phyloP scores from a whole-genome alignment of 2,797 vertebrate species.

The Sphaeramia orbicularis region DNA sequence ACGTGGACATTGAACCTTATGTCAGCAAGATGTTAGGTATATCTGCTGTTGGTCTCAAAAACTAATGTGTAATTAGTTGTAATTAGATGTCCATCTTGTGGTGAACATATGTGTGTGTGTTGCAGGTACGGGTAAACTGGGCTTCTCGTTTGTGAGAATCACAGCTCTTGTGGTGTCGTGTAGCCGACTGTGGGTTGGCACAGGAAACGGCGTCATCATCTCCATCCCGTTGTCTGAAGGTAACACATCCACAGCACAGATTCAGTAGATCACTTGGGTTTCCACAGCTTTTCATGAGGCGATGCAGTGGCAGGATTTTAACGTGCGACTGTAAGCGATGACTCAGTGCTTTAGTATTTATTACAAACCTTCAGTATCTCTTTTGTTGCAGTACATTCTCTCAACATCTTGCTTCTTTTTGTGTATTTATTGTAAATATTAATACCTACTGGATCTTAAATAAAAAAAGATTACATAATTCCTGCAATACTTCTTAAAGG shows the following conservation, averaged over 20 bases:
- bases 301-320: neutral
- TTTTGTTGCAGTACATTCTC: neutral
- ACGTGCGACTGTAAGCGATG: no score
- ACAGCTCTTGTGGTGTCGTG: constrained; percentile 96
- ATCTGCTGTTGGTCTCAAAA: no score
- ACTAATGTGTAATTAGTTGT: no score
- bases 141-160: constrained; percentile 98
- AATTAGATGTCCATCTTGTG: no score
- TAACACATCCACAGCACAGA: constrained; percentile 50
- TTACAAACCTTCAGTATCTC: neutral
- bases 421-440: neutral
- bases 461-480: no score
- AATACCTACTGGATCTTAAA: no score
- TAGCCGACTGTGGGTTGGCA: constrained; percentile 96
- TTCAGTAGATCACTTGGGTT: neutral
- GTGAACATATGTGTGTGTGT: constrained; percentile 33
- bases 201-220: constrained; percentile 97
- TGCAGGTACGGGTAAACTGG: constrained; percentile 95
- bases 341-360: neutral
- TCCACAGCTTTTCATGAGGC: neutral
- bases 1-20: constrained; percentile 98
- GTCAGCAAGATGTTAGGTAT: constrained; percentile 99
- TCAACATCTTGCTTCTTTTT: neutral
- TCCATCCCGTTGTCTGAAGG: constrained; percentile 97
- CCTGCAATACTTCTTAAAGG: no score